phyloP scores from a whole-genome alignment of 2,888 invertebrate species.

The Cephus runcator region DNA sequence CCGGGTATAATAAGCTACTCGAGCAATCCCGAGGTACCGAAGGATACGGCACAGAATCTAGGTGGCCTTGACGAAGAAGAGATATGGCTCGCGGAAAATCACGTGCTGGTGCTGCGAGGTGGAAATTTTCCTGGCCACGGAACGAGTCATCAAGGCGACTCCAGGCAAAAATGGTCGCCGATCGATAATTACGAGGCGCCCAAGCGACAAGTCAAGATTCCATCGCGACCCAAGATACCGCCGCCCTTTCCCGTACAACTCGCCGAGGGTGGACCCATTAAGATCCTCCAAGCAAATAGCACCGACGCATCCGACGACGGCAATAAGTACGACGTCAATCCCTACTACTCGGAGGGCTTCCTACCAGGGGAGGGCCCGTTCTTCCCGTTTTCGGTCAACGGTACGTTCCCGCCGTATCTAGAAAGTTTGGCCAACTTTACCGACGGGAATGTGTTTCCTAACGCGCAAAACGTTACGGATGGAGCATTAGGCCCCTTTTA shows the following conservation, averaged over 20 bases:
- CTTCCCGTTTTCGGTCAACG: slow-evolving; percentile 67
- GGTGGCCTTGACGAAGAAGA: slow-evolving; percentile 87
- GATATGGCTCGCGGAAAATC: slow-evolving; percentile 91
- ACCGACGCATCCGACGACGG: slow-evolving; percentile 70
- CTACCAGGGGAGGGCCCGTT: slow-evolving; percentile 68
- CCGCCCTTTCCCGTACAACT: slow-evolving; percentile 95
- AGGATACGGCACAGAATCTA: slow-evolving; percentile 81
- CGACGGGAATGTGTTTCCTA: slow-evolving; percentile 71
- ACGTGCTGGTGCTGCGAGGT: slow-evolving; percentile 84
- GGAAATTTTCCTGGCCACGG: slow-evolving; percentile 73
- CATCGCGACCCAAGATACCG: slow-evolving; percentile 83
- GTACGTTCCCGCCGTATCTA: slow-evolving; percentile 70
- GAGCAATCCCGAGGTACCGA: slow-evolving; percentile 82
- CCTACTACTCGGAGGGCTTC: slow-evolving; percentile 62
- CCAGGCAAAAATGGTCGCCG: slow-evolving; percentile 73
- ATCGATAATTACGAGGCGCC: slow-evolving; percentile 89
- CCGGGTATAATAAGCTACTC: slow-evolving; percentile 87
- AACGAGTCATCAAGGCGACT: slow-evolving; percentile 26
- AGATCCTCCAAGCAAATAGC: slow-evolving; percentile 85
- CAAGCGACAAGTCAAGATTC: slow-evolving; percentile 85
- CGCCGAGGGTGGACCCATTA: slow-evolving; percentile 85
- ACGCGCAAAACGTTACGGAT: slow-evolving; percentile 63
- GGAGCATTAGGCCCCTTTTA: slow-evolving; percentile 58
- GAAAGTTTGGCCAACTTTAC: slow-evolving; percentile 75
- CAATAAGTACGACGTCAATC: slow-evolving; percentile 45